These are phyloP conservation scores for Glaucomys volans DNA, from an alignment of 2,113 vertebrate genomes.

Conservation along the genomic window DNA sequence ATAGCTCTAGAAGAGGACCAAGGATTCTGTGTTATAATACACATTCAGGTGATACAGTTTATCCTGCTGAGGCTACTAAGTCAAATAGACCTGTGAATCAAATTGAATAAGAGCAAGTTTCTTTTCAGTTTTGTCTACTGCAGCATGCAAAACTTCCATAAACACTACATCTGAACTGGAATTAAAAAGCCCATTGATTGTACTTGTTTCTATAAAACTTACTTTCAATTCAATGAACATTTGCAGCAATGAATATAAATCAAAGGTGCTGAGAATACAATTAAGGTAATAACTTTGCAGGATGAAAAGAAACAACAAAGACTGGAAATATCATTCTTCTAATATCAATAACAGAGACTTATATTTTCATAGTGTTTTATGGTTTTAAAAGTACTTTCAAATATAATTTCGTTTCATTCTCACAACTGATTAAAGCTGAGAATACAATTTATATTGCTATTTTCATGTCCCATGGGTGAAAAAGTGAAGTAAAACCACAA, in stretches of 20 bases:
- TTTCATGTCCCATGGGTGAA: not conserved
- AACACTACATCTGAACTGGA: not conserved
- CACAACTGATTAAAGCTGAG: not conserved
- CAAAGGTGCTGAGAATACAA: not conserved
- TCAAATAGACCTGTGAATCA: not conserved
- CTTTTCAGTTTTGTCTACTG: not conserved
- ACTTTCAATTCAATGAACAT: not conserved
- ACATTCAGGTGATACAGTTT: not conserved
- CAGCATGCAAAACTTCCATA: not conserved
- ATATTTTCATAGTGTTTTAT: not conserved
- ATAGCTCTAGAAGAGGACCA: not conserved
- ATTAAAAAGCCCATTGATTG: not conserved
- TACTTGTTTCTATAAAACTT: not conserved
- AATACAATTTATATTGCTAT: not conserved
- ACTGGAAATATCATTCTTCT: constrained; percentile 18
- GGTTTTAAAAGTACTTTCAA: constrained; percentile 52
- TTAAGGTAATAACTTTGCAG: not conserved
- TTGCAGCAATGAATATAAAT: constrained; percentile 48
- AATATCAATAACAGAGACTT: not conserved
- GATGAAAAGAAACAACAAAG: constrained; percentile 48
- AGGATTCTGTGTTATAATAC: not conserved
- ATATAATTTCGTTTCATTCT: constrained; percentile 29
- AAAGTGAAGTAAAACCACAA: not conserved
- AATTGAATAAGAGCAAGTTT: not conserved
- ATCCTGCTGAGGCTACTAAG: not conserved